These are phyloP conservation scores for Oncopodura yosiiana DNA, from an alignment of 1,140 invertebrate species.

Conservation along the genomic window DNA sequence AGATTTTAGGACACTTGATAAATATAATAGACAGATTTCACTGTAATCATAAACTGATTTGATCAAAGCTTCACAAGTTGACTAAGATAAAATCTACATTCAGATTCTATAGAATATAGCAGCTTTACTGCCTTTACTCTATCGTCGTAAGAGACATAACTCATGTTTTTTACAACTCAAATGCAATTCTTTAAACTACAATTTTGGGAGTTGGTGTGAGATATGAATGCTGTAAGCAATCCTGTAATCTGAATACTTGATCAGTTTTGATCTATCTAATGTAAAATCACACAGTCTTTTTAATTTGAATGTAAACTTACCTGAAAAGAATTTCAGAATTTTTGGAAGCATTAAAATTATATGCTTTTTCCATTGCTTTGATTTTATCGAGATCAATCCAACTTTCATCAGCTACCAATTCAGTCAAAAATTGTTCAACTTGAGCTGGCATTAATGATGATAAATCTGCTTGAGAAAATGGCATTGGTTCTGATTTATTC, in stretches of 20 bases:
- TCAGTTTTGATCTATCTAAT: neutral
- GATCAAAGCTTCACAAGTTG: too few species aligned
- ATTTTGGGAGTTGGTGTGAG: too few species aligned
- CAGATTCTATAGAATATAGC: too few species aligned
- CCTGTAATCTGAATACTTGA: neutral
- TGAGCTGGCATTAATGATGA: conserved; percentile 55
- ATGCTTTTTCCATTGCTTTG: conserved; percentile 53
- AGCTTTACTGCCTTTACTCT: too few species aligned
- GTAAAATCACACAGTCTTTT: neutral
- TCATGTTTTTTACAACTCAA: conserved; percentile 8
- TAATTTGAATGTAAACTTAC: conserved; percentile 36
- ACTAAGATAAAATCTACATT: too few species aligned
- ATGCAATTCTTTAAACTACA: too few species aligned
- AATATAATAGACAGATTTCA: too few species aligned
- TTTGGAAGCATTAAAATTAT: conserved; percentile 53
- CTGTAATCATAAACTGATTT: too few species aligned
- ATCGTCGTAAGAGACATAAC: conserved; percentile 2
- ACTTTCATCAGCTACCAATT: conserved; percentile 50
- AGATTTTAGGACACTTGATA: too few species aligned
- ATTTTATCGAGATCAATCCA: conserved; percentile 50
- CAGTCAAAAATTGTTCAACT: conserved; percentile 59
- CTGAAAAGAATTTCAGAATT: conserved; percentile 68
- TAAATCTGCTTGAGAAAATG: conserved; percentile 47
- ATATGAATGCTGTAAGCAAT: too few species aligned
- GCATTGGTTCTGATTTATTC: conserved; percentile 37